Percentiles rank a stretch among this genome's conserved stretches.
These are phyloP conservation scores for Graphium colonna DNA, from an alignment of 2,888 invertebrate species.

Conservation along the genomic window DNA sequence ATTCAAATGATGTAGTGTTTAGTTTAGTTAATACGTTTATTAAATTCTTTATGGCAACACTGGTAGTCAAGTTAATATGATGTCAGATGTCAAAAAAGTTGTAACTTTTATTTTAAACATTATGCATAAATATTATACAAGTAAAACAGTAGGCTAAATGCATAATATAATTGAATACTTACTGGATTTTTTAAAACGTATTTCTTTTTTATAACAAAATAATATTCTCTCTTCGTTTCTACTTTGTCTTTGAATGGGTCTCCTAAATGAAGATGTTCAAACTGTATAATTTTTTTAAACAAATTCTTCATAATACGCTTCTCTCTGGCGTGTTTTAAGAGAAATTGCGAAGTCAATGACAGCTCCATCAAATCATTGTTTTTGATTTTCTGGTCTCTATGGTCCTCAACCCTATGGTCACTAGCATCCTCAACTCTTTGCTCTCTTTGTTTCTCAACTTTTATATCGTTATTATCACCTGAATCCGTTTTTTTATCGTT, in stretches of 20 bases:
- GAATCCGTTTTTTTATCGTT: not conserved
- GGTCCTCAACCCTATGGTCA: not conserved
- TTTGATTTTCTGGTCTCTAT: no score
- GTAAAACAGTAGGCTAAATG: not conserved
- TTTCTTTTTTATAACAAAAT: not conserved
- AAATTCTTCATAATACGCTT: constrained; percentile 7
- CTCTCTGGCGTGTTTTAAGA: not conserved
- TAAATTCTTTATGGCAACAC: not conserved
- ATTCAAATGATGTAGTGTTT: no score
- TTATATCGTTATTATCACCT: not conserved
- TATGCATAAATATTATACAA: not conserved
- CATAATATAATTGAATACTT: not conserved
- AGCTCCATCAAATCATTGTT: not conserved
- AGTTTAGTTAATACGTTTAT: no score
- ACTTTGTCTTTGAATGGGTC: not conserved
- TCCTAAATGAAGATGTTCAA: constrained; percentile 1
- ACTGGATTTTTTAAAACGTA: not conserved
- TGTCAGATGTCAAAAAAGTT: no score
- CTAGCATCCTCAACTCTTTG: not conserved
- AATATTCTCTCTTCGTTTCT: not conserved
- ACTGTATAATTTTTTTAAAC: constrained; percentile 12
- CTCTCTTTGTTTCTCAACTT: not conserved
- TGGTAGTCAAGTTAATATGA: no score
- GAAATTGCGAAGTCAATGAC: not conserved
- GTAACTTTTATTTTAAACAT: not conserved